phyloP scores from a whole-genome alignment of 2,888 invertebrate genomes.

The Polylopha cassiicola region DNA sequence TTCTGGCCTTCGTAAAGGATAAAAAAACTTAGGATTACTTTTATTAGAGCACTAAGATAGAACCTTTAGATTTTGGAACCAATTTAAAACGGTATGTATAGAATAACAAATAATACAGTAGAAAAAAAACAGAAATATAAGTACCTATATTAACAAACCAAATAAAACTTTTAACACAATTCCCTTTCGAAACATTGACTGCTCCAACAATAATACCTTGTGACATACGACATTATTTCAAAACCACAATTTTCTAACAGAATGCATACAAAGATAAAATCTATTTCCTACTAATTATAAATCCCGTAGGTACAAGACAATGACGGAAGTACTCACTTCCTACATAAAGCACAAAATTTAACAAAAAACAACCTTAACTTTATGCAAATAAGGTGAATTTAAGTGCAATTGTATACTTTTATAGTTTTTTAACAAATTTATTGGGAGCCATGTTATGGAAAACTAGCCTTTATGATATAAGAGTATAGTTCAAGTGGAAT shows the following conservation, averaged over 20 bases:
- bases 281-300: slow-evolving; percentile 19
- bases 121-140: too few species aligned
- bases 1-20: too few species aligned
- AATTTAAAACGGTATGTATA: too few species aligned
- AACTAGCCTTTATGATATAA: slow-evolving; percentile 2
- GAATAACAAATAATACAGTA: too few species aligned
- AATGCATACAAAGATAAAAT: slow-evolving; percentile 15
- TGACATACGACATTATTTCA: not conserved
- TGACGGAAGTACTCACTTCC: slow-evolving; percentile 23
- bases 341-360: slow-evolving; percentile 10
- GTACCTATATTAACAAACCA: too few species aligned
- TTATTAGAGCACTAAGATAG: too few species aligned
- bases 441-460: not conserved
- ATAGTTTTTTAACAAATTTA: not conserved
- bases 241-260: slow-evolving; percentile 6
- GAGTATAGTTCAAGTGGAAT: not conserved
- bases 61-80: too few species aligned
- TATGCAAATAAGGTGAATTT: not conserved
- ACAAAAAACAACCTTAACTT: not conserved
- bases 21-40: too few species aligned
- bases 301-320: slow-evolving; percentile 20
- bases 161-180: too few species aligned
- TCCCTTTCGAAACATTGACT: too few species aligned
- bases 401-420: not conserved
- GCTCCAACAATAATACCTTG: too few species aligned